Base-by-base conservation (phyloP, 2,888 invertebrate genomes). In the Aphodius sticticus region DNA sequence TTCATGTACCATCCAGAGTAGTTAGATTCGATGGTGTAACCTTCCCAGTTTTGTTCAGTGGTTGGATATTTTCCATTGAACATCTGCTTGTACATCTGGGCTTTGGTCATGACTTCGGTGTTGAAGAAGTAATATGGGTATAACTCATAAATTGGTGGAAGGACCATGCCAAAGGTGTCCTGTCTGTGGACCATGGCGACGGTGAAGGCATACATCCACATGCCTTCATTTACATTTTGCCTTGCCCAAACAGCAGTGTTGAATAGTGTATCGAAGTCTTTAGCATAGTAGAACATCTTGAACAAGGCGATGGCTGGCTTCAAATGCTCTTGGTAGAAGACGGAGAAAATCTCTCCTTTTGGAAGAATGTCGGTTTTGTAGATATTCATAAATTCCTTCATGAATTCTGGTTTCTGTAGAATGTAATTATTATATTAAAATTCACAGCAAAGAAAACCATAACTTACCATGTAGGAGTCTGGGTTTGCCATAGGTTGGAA, bases 141-240 rank as follows among this genome's bases (percentile, higher is more conserved):
- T 81, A 95, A 90, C 88, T 96, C 95, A 85, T 95, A 94, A 78
- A 93, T 90, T 76, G 95, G 92, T 15, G 95, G 95, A 9, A 95
- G 88, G 70, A 93, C 89, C 78, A 95, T 88, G 36, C 92, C 93
- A 84, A 92, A 91, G 79, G 92, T 92, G 82, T 95, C 94, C 6
- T 88, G 88, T 38, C 93, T 92, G 84, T 93, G 93, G 69, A 93
- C 87, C 14, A 94, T 90, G 14, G 93, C 94, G 26, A 92, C 89
- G 80, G 91, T 91, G 78, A 94, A 87, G 4, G 93, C 92, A 84
- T 94, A 93, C 71, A 93, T 90, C 87, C 92, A 95, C 85, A 95
- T 90, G 78, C 91, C 92, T 87, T 94, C 94, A 87, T 95, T 95
- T 80, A 94, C 89, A 82, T 92, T 89, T 78, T 93, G 89, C 79